A percentile compares a stretch with the other conserved stretches of the same genome.
Conservation (phyloP, 1,140 invertebrate genomes). For the Drosophila setifemur region DNA sequence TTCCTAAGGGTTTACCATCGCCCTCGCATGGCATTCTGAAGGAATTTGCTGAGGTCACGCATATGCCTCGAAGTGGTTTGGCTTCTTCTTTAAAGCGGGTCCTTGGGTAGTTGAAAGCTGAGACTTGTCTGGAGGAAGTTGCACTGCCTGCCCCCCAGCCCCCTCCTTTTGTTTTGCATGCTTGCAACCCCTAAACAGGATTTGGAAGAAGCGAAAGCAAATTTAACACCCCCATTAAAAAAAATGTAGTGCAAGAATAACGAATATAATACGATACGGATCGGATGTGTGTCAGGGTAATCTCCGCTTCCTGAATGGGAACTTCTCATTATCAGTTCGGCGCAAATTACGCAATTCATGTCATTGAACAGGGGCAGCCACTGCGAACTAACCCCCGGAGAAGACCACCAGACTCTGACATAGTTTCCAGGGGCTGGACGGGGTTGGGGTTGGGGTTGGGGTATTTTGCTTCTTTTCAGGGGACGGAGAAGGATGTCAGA, state of each 20-base stretch:
- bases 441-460: not conserved
- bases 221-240: not conserved
- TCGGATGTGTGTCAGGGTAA: conserved; percentile 65
- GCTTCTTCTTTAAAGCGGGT: conserved; percentile 9
- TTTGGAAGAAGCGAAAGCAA: conserved; percentile 1
- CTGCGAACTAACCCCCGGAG: conserved; percentile 12
- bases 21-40: conserved; percentile 5
- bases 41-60: conserved; percentile 46
- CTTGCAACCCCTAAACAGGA: conserved; percentile 10
- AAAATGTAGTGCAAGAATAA: conserved; percentile 16
- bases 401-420: conserved; percentile 52
- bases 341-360: conserved; percentile 68
- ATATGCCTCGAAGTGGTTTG: conserved; percentile 16
- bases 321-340: conserved; percentile 63
- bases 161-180: not conserved
- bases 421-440: conserved; percentile 38
- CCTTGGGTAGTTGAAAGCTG: conserved; percentile 33
- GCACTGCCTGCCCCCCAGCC: conserved; percentile 10
- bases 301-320: conserved; percentile 57
- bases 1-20: conserved; percentile 25
- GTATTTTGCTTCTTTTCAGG: not conserved
- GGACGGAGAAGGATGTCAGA: conserved; percentile 8
- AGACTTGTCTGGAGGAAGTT: conserved; percentile 35
- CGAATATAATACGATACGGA: conserved; percentile 63
- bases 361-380: conserved; percentile 12